A percentile compares a stretch with the other conserved stretches of the same genome.
These are phyloP conservation scores for Globicephala melas DNA, from an alignment of 2,113 vertebrate species.

Conservation along the genomic window DNA sequence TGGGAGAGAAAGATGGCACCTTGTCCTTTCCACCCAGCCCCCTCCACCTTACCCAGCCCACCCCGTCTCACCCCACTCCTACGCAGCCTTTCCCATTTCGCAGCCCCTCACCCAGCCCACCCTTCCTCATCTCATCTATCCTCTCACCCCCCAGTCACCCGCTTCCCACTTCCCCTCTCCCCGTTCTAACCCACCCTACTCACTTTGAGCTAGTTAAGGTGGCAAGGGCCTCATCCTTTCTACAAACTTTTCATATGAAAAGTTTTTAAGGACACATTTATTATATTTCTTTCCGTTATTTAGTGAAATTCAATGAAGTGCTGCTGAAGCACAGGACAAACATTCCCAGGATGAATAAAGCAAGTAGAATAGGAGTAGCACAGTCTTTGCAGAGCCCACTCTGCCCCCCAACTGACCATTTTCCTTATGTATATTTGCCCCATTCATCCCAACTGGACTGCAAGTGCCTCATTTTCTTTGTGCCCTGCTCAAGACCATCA, in stretches of 20 bases:
- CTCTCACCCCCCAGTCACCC: too few relatives aligned
- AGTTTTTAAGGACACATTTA: not conserved
- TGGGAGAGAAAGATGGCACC: not conserved
- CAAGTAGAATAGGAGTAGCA: not conserved
- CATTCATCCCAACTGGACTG: not conserved
- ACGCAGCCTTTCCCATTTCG: too few relatives aligned
- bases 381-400: too few relatives aligned
- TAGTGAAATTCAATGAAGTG: not conserved
- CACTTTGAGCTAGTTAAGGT: not conserved
- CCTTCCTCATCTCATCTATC: too few relatives aligned
- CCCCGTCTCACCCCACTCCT: not conserved
- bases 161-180: too few relatives aligned
- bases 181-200: not conserved
- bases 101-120: not conserved
- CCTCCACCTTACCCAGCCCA: not conserved
- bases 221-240: not conserved
- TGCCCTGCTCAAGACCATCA: not conserved
- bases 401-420: not conserved
- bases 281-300: not conserved
- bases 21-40: not conserved
- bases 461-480: not conserved
- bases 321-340: not conserved
- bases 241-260: not conserved
- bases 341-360: not conserved
- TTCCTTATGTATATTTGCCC: rapidly evolving